Conservation (phyloP, 1,140 invertebrate species). For the Drosophila orena region DNA sequence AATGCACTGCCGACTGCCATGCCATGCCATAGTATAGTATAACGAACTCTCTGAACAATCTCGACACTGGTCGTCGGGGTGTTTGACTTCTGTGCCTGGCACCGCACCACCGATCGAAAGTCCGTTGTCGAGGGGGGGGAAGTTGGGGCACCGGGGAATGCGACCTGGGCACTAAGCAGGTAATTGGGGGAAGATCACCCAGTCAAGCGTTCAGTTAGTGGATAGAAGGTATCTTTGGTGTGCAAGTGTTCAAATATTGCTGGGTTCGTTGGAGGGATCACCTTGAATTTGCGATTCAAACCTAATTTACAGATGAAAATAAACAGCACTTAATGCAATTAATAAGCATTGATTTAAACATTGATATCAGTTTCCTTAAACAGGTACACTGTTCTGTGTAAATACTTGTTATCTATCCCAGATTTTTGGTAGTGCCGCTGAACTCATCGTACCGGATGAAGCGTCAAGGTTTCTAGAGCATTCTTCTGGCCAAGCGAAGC, state of each 20-base stretch:
- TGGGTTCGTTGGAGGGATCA: not conserved
- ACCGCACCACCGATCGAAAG: constrained; percentile 28
- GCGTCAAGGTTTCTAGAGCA: not conserved
- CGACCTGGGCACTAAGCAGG: constrained; percentile 26
- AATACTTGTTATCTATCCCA: too few relatives aligned
- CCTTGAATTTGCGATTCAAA: not conserved
- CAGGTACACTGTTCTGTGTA: too few relatives aligned
- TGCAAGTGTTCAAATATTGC: not conserved
- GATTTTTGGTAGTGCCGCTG: too few relatives aligned
- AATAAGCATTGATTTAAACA: too few relatives aligned
- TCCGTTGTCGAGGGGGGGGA: not conserved
- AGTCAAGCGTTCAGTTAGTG: constrained; percentile 2
- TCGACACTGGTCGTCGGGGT: constrained; percentile 38
- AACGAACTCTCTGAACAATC: constrained; percentile 57
- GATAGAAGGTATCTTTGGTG: constrained; percentile 4
- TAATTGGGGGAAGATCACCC: constrained; percentile 29
- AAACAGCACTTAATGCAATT: too few relatives aligned
- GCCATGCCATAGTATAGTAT: constrained; percentile 45
- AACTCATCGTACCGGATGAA: too few relatives aligned
- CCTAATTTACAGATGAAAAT: too few relatives aligned
- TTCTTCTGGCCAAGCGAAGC: not conserved
- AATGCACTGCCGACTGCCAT: constrained; percentile 38
- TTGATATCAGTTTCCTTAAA: too few relatives aligned
- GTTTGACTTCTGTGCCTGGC: constrained; percentile 60
- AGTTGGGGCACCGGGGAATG: not conserved